phyloP scores from a whole-genome alignment of 2,888 invertebrate species.

The Cerastis leucographa region DNA sequence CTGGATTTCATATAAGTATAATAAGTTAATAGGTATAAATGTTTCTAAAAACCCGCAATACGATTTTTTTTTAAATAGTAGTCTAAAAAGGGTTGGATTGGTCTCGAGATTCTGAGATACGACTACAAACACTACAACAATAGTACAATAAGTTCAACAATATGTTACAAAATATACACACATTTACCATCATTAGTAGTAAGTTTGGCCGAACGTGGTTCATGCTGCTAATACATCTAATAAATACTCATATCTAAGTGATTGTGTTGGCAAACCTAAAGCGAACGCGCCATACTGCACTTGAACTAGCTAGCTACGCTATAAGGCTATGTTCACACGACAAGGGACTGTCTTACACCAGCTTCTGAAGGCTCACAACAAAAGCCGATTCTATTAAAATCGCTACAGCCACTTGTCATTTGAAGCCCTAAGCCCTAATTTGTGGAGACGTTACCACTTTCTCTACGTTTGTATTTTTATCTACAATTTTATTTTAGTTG shows the following conservation, averaged over 20 bases:
- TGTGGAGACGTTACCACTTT: background rate
- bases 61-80: constrained; percentile 79
- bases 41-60: constrained; percentile 87
- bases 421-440: constrained; percentile 4
- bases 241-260: constrained; percentile 54
- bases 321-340: constrained; percentile 4
- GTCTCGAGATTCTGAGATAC: constrained; percentile 88
- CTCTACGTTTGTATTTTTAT: background rate
- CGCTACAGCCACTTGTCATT: constrained; percentile 7
- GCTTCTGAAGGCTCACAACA: background rate
- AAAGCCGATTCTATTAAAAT: background rate
- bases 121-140: constrained; percentile 83
- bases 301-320: background rate
- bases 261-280: constrained; percentile 48
- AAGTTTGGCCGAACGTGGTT: constrained; percentile 70
- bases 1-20: constrained; percentile 85
- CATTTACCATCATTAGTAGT: constrained; percentile 69
- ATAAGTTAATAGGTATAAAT: constrained; percentile 81
- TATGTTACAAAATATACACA: constrained; percentile 88
- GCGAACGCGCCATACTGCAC: constrained; percentile 45
- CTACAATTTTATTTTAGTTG: background rate
- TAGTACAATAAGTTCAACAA: constrained; percentile 83
- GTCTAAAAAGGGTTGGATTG: constrained; percentile 88
- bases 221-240: constrained; percentile 60
- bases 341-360: background rate